These are phyloP conservation scores for Temnopleurus reevesii DNA, from an alignment of 53 echinoderm and acorn worm genomes.

Conservation along the genomic window DNA sequence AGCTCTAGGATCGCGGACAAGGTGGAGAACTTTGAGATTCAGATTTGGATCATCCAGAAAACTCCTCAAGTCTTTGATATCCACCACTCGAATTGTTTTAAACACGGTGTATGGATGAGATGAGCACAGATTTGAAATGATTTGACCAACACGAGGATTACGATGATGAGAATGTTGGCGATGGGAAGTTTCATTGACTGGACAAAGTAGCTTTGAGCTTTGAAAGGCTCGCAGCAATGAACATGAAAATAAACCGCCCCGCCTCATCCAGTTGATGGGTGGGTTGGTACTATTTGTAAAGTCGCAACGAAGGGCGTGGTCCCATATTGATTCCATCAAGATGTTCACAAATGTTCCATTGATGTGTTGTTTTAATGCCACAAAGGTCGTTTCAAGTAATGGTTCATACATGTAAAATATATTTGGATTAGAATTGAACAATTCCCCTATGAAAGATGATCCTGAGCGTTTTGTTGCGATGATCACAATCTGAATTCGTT, in stretches of 20 bases:
- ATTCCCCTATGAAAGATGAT: slow-evolving; percentile 87
- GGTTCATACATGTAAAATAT: slow-evolving; percentile 83
- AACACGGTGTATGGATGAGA: slow-evolving; percentile 56
- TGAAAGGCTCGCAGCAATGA: neutral
- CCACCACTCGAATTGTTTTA: slow-evolving; percentile 75
- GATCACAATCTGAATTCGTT: slow-evolving; percentile 53
- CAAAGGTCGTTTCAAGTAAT: slow-evolving; percentile 63
- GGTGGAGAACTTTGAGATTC: slow-evolving; percentile 76
- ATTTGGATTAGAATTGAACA: slow-evolving; percentile 75
- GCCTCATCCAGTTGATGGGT: neutral
- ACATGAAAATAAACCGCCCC: slow-evolving; percentile 1
- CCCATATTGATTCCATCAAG: neutral
- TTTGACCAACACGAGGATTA: neutral
- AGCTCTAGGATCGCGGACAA: slow-evolving; percentile 83
- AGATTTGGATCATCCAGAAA: slow-evolving; percentile 45
- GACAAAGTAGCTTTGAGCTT: slow-evolving; percentile 17
- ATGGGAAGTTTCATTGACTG: no score
- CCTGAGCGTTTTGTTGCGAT: slow-evolving; percentile 84
- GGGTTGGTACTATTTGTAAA: neutral
- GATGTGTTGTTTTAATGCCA: slow-evolving; percentile 39
- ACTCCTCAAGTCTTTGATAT: slow-evolving; percentile 55
- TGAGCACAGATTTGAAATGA: slow-evolving; percentile 41
- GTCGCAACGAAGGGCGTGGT: slow-evolving; percentile 52
- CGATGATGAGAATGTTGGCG: neutral
- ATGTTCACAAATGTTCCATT: neutral